Evolutionary conservation across 1,140 invertebrate genomes (phyloP).

Genomic region (Heliothis subflexa): DNA sequence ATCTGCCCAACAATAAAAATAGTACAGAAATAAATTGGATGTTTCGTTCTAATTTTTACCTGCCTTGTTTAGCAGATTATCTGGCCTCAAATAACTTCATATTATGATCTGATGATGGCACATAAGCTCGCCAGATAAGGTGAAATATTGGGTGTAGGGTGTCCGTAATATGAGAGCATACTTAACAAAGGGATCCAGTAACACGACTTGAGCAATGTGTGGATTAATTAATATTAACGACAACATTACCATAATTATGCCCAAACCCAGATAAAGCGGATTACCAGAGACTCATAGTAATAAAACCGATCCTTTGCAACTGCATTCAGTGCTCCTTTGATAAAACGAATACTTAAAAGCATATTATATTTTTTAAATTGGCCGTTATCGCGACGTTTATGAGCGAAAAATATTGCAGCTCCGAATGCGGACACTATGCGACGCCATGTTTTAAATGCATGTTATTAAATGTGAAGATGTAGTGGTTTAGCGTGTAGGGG

Average conservation of each 20-base stretch:
- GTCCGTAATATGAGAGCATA: conserved; percentile 27
- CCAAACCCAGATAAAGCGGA: conserved; percentile 30
- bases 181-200: conserved; percentile 28
- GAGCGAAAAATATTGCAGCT: conserved; percentile 34
- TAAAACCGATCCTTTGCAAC: conserved; percentile 14
- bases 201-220: conserved; percentile 25
- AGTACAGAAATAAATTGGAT: conserved; percentile 7
- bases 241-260: conserved; percentile 21
- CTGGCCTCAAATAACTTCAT: conserved; percentile 41
- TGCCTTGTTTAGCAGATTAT: conserved; percentile 32
- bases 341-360: conserved; percentile 23
- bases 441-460: conserved; percentile 32
- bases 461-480: conserved; percentile 38
- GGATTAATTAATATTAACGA: conserved; percentile 45
- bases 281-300: conserved; percentile 6
- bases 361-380: conserved; percentile 21
- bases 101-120: conserved; percentile 41
- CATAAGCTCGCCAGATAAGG: conserved; percentile 45
- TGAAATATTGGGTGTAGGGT: conserved; percentile 39
- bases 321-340: conserved; percentile 3
- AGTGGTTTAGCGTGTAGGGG: conserved; percentile 29
- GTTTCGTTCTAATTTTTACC: conserved; percentile 6
- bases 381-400: conserved; percentile 29
- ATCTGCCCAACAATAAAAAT: not conserved
- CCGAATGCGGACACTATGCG: conserved; percentile 24